phyloP scores from a whole-genome alignment of 1,140 invertebrate genomes.

The Aradophagus sp. region DNA sequence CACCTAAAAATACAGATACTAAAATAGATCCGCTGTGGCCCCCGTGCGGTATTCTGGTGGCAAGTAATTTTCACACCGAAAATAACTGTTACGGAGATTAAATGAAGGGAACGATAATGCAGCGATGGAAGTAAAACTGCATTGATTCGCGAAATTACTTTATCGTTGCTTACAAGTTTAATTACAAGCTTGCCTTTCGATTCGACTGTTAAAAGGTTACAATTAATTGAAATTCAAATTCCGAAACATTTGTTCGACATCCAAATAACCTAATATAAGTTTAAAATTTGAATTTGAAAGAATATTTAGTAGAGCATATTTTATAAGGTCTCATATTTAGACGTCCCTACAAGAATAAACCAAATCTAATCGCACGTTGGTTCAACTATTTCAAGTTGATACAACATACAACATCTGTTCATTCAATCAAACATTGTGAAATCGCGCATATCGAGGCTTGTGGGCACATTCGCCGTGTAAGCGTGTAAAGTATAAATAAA shows the following conservation, averaged over 20 bases:
- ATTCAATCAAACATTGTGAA: background rate
- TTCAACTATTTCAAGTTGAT: too few relatives aligned
- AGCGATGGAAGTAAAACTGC: constrained; percentile 18
- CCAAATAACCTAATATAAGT: too few relatives aligned
- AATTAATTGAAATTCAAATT: too few relatives aligned
- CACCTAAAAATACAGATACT: constrained; percentile 63
- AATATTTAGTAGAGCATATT: too few relatives aligned
- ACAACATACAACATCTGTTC: background rate
- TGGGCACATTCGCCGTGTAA: constrained; percentile 5
- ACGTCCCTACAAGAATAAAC: too few relatives aligned
- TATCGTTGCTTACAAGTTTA: too few relatives aligned
- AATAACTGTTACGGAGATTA: constrained; percentile 62
- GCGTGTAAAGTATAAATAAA: background rate
- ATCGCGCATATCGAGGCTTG: constrained; percentile 1
- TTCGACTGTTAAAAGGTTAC: too few relatives aligned
- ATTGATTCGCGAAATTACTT: constrained; percentile 13
- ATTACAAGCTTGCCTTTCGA: background rate
- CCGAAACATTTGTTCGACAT: too few relatives aligned
- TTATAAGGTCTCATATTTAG: too few relatives aligned
- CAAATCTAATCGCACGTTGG: background rate
- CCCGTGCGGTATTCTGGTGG: constrained; percentile 60
- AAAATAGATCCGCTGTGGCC: constrained; percentile 62
- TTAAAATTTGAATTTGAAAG: too few relatives aligned
- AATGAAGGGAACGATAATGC: constrained; percentile 41
- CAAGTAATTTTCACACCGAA: constrained; percentile 61